Percentiles rank a stretch among this genome's conserved stretches.
Evolutionary conservation across 2,888 invertebrate genomes (phyloP).

Genomic region (Empis livida): DNA sequence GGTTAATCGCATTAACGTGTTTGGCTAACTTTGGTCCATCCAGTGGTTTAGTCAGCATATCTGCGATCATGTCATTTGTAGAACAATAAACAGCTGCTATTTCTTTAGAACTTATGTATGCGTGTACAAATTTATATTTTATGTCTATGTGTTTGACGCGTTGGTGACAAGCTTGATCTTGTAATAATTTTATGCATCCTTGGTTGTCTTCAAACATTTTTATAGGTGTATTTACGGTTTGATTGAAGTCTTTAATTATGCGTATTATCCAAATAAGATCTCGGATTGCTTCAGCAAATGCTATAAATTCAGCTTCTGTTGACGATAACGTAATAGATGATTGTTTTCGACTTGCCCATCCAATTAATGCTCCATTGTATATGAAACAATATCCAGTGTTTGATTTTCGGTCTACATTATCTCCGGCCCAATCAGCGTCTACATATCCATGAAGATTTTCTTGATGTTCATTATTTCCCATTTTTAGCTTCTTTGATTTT

Average conservation of each 20-base stretch:
- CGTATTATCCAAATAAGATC: neutral
- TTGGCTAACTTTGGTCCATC: neutral
- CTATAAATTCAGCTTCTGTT: neutral
- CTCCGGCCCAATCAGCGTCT: constrained; percentile 19
- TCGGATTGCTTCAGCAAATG: neutral
- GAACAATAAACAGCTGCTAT: neutral
- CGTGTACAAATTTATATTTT: neutral
- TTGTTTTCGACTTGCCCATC: constrained; percentile 17
- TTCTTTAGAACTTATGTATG: neutral
- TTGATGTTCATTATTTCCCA: neutral
- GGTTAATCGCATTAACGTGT: neutral
- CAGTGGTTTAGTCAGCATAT: constrained; percentile 1
- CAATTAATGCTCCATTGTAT: no score
- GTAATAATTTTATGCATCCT: neutral
- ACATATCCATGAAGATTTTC: neutral
- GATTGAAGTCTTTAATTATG: neutral
- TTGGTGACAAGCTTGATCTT: neutral
- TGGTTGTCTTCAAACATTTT: neutral
- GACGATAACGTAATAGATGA: neutral
- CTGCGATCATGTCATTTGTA: neutral
- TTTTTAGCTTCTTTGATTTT: neutral
- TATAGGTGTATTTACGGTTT: neutral
- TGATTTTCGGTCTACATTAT: constrained; percentile 16
- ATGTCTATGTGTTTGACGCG: neutral
- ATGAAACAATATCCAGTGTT: no score